phyloP scores from a whole-genome alignment of 2,888 invertebrate species.

The Brachynemurus nebulosus region DNA sequence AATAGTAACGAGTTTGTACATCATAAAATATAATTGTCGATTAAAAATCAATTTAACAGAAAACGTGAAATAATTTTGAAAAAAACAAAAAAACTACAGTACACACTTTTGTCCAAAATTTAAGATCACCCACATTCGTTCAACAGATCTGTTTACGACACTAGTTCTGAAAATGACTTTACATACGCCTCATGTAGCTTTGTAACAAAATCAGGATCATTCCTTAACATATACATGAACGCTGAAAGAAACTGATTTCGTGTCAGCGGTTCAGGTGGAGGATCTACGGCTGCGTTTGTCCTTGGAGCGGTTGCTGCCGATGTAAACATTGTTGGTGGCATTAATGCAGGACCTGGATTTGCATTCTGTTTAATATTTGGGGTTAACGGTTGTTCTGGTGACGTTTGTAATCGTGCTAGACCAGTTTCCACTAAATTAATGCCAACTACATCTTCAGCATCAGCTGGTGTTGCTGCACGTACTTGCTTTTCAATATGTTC shows the following conservation, averaged over 20 bases:
- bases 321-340: slow-evolving; percentile 79
- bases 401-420: slow-evolving; percentile 38
- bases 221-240: slow-evolving; percentile 71
- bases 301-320: slow-evolving; percentile 41
- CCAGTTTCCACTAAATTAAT: slow-evolving; percentile 33
- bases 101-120: no score
- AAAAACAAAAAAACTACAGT: no score
- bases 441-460: neutral
- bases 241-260: slow-evolving; percentile 82
- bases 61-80: no score
- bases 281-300: slow-evolving; percentile 27
- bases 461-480: slow-evolving; percentile 38
- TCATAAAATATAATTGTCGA: no score
- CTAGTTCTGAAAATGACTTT: slow-evolving; percentile 61
- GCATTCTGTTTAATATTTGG: slow-evolving; percentile 31
- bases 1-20: no score
- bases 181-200: slow-evolving; percentile 88
- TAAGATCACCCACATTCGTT: no score
- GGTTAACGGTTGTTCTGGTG: slow-evolving; percentile 30
- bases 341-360: slow-evolving; percentile 59
- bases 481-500: slow-evolving; percentile 85
- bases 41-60: no score
- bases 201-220: slow-evolving; percentile 76
- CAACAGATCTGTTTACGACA: slow-evolving; percentile 29
- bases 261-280: slow-evolving; percentile 59